Evolutionary conservation across 2,113 vertebrate species (phyloP), one percentile per base, ranked within the genome.

Genomic region (Clarias batrachus): DNA sequence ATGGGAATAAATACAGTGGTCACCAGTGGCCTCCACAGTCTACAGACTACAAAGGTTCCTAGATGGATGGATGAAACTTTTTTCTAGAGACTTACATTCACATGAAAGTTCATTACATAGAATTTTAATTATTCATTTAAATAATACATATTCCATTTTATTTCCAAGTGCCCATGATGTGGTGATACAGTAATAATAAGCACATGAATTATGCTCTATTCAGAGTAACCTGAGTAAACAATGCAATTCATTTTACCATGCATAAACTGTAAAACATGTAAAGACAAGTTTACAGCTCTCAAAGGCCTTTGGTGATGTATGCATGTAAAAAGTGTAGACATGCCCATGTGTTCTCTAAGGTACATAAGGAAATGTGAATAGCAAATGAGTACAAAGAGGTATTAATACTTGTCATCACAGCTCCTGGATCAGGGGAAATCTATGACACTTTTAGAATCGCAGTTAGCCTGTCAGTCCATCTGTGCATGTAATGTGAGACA

Each of bases 401-500:
- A 83, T 85, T 71, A 80, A 89, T 89, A 30, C 10, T 33, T 83
- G 57, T 68, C 81, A 73, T 37, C 73, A 13, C 83, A 85, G 25
- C 48, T 89, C 60, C 70, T 62, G 80, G 63, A 89, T 65, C 41
- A 21, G 68, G 59, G 71, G 87, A 13, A 68, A 83, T 81, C 33
- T 83, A 54, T 65, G 21, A 66, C 66, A 86, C n/a, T 74, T 80
- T 59, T 81, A 74, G 74, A 82, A 85, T 74, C 13, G 71, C 57
- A 41, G 56, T 62, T 54, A n/a, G 66, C 76, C 4, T 66, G 56
- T 79, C 56, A 62, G 79, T 82, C 88, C 88, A 87, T 87, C 88
- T 89, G 88, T 30, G 78, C 59, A 71, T 79, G 78, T 85, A 87
- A 87, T 87, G 23, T 63, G 86, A 87, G 86, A 68, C 83, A 73